phyloP scores from a whole-genome alignment of 1,140 invertebrate genomes.

The Temnothorax curvispinosus region DNA sequence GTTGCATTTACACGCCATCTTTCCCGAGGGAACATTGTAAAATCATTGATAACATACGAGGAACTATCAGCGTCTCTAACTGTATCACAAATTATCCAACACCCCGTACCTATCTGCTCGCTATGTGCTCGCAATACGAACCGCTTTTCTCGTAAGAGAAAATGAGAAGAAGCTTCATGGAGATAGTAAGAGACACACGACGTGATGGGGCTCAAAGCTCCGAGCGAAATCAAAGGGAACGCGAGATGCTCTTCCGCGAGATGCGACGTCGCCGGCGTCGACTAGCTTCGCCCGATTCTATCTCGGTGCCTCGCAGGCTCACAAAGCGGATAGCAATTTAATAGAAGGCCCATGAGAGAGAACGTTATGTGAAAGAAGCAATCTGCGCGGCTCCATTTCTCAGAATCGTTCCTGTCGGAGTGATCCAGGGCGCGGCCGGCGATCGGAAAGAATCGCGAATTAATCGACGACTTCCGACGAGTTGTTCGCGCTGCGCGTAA shows the following conservation, averaged over 20 bases:
- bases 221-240: conserved; percentile 63
- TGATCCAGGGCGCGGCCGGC: conserved; percentile 31
- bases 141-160: conserved; percentile 18
- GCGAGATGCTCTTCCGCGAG: conserved; percentile 29
- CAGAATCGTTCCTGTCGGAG: conserved; percentile 21
- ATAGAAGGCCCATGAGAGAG: conserved; percentile 37
- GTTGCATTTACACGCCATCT: neutral
- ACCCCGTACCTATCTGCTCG: neutral
- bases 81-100: conserved; percentile 48
- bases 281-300: conserved; percentile 14
- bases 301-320: conserved; percentile 51
- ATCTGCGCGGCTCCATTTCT: conserved; percentile 46
- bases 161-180: conserved; percentile 22
- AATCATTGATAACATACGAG: conserved; percentile 2
- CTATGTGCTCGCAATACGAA: neutral
- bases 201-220: conserved; percentile 47
- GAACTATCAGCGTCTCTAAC: conserved; percentile 22
- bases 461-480: conserved; percentile 56
- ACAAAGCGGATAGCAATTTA: conserved; percentile 65
- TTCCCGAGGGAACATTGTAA: neutral
- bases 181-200: conserved; percentile 14
- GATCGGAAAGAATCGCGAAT: conserved; percentile 31
- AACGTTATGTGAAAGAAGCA: conserved; percentile 39
- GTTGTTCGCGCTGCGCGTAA: conserved; percentile 30
- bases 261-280: conserved; percentile 47